phyloP scores from a whole-genome alignment of 2,888 invertebrate genomes.

The Steinernema carpocapsae region DNA sequence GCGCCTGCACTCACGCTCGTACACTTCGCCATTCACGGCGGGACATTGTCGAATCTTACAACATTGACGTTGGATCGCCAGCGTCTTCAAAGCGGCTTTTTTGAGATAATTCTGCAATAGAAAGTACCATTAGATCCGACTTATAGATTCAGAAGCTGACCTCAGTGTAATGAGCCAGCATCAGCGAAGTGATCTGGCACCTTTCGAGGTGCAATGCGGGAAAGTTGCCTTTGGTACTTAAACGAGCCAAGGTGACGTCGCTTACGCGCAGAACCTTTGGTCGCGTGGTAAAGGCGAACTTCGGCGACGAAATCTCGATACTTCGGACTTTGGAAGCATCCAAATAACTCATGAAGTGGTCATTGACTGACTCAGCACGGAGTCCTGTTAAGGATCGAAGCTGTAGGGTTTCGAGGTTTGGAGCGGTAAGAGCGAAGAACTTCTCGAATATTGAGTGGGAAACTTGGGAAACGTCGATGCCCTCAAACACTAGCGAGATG shows the following conservation, averaged over 20 bases:
- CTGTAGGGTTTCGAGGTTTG: conserved; percentile 12
- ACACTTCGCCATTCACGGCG: neutral
- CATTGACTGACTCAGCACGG: neutral
- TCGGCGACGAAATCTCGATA: conserved; percentile 26
- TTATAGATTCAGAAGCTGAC: neutral
- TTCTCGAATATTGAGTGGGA: neutral
- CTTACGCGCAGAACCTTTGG: conserved; percentile 16
- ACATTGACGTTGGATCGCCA: neutral
- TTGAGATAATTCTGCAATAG: conserved; percentile 16
- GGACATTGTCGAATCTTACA: conserved; percentile 17
- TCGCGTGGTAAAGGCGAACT: conserved; percentile 3
- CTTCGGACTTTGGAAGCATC: neutral
- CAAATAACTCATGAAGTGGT: conserved; percentile 8
- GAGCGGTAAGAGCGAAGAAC: conserved; percentile 1
- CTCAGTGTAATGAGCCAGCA: conserved; percentile 27
- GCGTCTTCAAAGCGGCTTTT: neutral
- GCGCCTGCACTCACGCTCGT: conserved; percentile 20
- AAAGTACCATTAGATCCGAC: neutral
- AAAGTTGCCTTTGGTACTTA: conserved; percentile 14
- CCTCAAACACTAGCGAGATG: neutral
- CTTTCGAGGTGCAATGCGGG: conserved; percentile 17
- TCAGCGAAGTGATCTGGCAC: conserved; percentile 30
- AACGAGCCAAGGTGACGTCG: conserved; percentile 18
- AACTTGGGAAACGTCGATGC: conserved; percentile 25
- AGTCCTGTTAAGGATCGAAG: conserved; percentile 11